Evolutionary conservation across 2,797 vertebrate genomes (phyloP), one percentile per base, ranked within the genome.

Genomic region (Peromyscus nudipes): DNA sequence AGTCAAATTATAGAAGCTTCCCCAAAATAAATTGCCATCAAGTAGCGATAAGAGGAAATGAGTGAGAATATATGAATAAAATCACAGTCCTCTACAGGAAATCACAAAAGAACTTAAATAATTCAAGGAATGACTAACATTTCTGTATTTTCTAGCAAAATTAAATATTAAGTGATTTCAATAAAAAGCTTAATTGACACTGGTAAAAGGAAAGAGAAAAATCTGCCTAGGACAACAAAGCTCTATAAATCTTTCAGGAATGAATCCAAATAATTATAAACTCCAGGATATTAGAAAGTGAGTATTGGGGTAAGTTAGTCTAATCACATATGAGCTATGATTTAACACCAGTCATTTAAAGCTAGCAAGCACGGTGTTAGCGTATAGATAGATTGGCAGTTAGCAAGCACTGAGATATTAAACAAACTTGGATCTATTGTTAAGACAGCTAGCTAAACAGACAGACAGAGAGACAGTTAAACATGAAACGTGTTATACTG

Each of bases 61-160:
- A 29, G 31, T 89, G 46, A 29, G 23, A 71, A 37, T 6, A 81
- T 31, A 10, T 87, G 29, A 94, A 85, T 92, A 92, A 94, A 96
- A 93, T 77, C 27, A 94, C 4, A 85, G 52, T 65, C 0, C 4
- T 96, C 57, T 92, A 77, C 4, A 40, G 23, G 6, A 83, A 92
- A 81, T 77, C 46, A 52, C 85, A 91, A 93, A 92, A 94, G 10
- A 94, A 92, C 6, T 81, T 91, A 82, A 95, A 88, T 90, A 91
- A 88, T 92, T 95, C 91, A 88, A 84, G 60, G 89, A 88, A 81
- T 81, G 17, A 91, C 31, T 75, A 84, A 79, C 6, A 88, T 88
- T 94, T 55, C 46, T 91, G 49, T 19, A 43, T 85, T 89, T 96
- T 84, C 40, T 83, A 55, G 12, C 2, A 40, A 79, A 90, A 75